These are phyloP conservation scores for Venustoraphidia nigricollis DNA, from an alignment of 2,888 invertebrate genomes.

Conservation along the genomic window DNA sequence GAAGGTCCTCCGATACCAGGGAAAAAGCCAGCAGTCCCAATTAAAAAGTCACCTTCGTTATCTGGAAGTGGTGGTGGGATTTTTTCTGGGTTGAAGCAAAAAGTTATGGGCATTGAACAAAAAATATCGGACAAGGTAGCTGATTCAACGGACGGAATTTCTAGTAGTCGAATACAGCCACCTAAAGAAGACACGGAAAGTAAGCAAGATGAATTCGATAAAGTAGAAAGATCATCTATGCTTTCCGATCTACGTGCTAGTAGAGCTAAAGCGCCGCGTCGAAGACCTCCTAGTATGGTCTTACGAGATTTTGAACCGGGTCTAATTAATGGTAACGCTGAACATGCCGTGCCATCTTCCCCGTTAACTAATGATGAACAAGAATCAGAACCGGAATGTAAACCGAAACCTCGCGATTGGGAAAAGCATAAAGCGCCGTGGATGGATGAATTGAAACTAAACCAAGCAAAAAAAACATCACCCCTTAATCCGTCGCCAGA, in stretches of 20 bases:
- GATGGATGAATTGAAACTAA: constrained; percentile 68
- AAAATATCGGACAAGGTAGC: constrained; percentile 26
- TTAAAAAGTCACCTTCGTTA: constrained; percentile 51
- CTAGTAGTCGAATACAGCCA: constrained; percentile 26
- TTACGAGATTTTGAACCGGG: constrained; percentile 20
- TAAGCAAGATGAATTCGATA: constrained; percentile 40
- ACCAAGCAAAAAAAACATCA: constrained; percentile 51
- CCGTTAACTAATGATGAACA: constrained; percentile 11
- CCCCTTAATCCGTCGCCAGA: constrained; percentile 23
- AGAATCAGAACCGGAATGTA: constrained; percentile 29
- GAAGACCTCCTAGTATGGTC: constrained; percentile 42
- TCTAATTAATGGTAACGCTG: constrained; percentile 20
- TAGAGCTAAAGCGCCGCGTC: constrained; percentile 46
- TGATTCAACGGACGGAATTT: constrained; percentile 32
- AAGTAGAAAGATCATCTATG: constrained; percentile 46
- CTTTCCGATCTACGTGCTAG: constrained; percentile 50
- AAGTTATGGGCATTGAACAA: constrained; percentile 36
- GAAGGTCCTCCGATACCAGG: constrained; percentile 33
- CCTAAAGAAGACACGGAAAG: constrained; percentile 16
- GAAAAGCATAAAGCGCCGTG: constrained; percentile 62
- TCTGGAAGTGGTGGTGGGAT: constrained; percentile 32
- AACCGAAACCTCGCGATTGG: constrained; percentile 52
- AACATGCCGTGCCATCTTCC: constrained; percentile 12
- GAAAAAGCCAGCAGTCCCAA: constrained; percentile 48
- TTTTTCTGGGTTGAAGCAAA: constrained; percentile 43